Base-by-base conservation (phyloP, 2,888 invertebrate genomes). In the Yponomeuta sedellus region DNA sequence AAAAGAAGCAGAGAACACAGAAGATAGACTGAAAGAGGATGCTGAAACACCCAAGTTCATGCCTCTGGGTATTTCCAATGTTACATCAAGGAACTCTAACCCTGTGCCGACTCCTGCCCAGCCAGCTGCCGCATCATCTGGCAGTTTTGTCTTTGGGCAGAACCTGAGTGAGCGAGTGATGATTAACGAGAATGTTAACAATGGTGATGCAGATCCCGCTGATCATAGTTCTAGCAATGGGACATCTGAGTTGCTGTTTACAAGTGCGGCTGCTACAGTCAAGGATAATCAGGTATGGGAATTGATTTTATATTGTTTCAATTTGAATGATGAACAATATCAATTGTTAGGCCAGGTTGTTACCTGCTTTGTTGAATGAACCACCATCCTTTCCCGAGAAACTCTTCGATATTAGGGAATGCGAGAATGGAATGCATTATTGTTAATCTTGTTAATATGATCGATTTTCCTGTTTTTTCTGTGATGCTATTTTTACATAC, bases 81-180 rank as follows among this genome's bases (percentile, higher is more conserved):
- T 78, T 0, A 78, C 86, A 25, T 72, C 86, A 11, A 80, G 86
- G 59, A 78, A 81, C 6, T 73, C 85, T 58, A 93, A 93, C 67
- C 89, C 92, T 62, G 93, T 93, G 8, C 94, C 94, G 1, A 74
- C 81, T 3, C 76, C 85, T 0, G 78, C 76, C 1, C 85, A 86
- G 56, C 77, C 86, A 1, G 74, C 84, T 16, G 77, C 86, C 0
- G 78, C 79, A 67, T 92, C 94, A 52, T 92, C 92, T 66, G 89
- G 92, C 34, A 94, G 94, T 52, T 98, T 97, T 91, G 95, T 98
- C 16, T 98, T 98, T 83, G 98, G 98, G 1, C 97, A 97, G 82
- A 98, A 98, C 85, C 92, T 98, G 64, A 96, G 96, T 75, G 97
- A 96, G 72, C 92, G 97, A 73, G 97, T 97, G 11, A 91, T 95